These are phyloP conservation scores for Melolontha melolontha DNA, from an alignment of 2,888 invertebrate species.

Conservation along the genomic window DNA sequence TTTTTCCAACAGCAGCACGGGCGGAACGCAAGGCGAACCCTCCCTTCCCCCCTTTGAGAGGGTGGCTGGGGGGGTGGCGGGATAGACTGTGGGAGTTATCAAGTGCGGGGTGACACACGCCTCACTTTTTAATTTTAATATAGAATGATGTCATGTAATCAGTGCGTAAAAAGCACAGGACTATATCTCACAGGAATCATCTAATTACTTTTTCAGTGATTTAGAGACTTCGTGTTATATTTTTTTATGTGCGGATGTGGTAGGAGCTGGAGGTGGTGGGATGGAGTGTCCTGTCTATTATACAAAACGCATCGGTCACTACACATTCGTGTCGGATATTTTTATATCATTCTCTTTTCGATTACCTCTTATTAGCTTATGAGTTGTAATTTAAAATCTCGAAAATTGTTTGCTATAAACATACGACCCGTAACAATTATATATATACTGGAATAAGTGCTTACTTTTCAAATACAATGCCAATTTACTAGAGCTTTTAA, in stretches of 20 bases:
- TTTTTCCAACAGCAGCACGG: constrained; percentile 1
- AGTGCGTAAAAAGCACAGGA: constrained; percentile 60
- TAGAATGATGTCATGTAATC: constrained; percentile 64
- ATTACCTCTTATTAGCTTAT: too few species aligned
- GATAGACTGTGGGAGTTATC: background rate
- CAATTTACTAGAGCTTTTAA: too few species aligned
- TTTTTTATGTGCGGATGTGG: constrained; percentile 11
- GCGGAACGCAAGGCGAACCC: background rate
- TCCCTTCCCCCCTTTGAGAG: background rate
- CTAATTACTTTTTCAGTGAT: constrained; percentile 61
- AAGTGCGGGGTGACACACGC: constrained; percentile 29
- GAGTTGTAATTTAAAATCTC: too few species aligned
- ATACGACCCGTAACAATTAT: too few species aligned
- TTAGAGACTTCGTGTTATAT: constrained; percentile 50
- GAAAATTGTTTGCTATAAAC: too few species aligned
- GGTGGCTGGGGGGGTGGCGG: background rate
- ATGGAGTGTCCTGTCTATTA: too few species aligned
- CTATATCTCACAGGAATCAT: constrained; percentile 61
- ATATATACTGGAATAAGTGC: too few species aligned
- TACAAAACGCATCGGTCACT: too few species aligned
- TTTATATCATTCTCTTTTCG: too few species aligned
- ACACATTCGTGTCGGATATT: too few species aligned
- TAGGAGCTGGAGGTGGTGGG: background rate
- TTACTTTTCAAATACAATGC: too few species aligned
- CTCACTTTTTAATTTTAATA: constrained; percentile 62